Evolutionary conservation across 2,797 vertebrate genomes (phyloP).

Genomic region (Balearica regulorum): DNA sequence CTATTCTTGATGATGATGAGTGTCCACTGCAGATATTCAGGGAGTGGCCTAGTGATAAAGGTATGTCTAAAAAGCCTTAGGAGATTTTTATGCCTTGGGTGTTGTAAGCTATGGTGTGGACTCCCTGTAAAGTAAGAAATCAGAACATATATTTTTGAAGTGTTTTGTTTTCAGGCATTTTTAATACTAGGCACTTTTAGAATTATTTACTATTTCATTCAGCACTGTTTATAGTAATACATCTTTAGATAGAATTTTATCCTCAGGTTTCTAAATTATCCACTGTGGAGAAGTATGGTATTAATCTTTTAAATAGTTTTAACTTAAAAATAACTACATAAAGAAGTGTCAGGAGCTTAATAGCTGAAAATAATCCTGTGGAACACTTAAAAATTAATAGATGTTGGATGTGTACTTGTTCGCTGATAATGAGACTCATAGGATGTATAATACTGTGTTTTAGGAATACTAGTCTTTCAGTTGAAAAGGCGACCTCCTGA

Average conservation of each 20-base stretch:
- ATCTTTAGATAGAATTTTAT: background rate
- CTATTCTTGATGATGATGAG: constrained; percentile 88
- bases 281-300: background rate
- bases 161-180: background rate
- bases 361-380: background rate
- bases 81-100: background rate
- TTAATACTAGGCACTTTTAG: background rate
- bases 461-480: constrained; percentile 91
- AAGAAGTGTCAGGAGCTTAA: background rate
- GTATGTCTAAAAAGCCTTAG: constrained; percentile 62
- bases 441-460: background rate
- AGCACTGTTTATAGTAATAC: background rate
- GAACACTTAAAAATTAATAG: background rate
- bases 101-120: background rate
- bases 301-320: background rate
- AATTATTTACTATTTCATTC: background rate
- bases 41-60: constrained; percentile 95
- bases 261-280: background rate
- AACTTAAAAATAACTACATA: background rate
- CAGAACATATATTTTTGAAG: background rate
- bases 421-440: background rate
- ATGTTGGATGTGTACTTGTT: background rate
- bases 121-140: background rate
- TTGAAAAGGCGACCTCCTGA: constrained; percentile 92
- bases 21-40: constrained; percentile 96